Evolutionary conservation across 2,888 invertebrate species (phyloP), one percentile per base, ranked within the genome.

Genomic region (Drosophila neutralis): DNA sequence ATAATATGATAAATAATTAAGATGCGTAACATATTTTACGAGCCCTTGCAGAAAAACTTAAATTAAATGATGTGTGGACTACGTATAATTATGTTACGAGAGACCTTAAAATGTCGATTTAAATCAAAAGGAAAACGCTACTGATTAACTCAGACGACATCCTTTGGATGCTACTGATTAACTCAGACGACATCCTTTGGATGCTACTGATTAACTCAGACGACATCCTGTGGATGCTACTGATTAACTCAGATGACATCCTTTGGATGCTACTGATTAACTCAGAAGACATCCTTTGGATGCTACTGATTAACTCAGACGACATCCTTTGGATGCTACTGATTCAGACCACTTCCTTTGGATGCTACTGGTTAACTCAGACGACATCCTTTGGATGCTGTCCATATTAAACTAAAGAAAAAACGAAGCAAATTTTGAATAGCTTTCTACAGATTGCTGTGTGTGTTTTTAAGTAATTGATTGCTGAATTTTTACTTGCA

Each of bases 401-500:
- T 54, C 59, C 61, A 69, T 4, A 61, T 6, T 76, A 62, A 4
- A 59, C 15, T 49, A 57, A 59, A 63, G 40, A 18, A 29, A 29
- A 60, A 59, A 52, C 4, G 4, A 45, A 24, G 8, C 21, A 45
- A 24, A 45, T 51, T 60, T 58, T 60, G 45, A 21, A 52, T 57
- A 49, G 53, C 60, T 69, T 63, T 70, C 79, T 79, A 78, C 54
- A 27, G 42, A 42, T 60, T 45, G 52, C 57, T 65, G n/a, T 64
- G 65, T 45, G 73, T 70, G 51, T 24, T 57, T 63, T 51, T 61
- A 56, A 49, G 56, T 68, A 57, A 81, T 73, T 59, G 18, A 56
- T 80, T 53, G 63, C 69, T 71, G 63, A 73, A 62, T 24, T 66
- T 71, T 75, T 76, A 21, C 33, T 35, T 18, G 73, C 91, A 93